phyloP scores from a whole-genome alignment of 2,888 invertebrate species.

The Macaria liturata region DNA sequence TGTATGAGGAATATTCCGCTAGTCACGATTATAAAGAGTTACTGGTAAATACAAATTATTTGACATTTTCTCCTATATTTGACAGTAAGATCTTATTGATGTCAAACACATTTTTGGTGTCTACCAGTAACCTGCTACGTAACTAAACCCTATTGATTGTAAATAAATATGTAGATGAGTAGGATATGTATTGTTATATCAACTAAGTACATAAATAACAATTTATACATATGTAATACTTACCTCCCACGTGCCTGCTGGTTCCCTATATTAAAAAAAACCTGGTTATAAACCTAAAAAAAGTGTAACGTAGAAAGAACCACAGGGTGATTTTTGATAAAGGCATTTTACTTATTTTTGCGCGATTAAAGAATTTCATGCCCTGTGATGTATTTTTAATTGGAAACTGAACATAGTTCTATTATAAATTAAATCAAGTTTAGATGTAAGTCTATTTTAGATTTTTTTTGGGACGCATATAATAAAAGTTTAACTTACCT shows the following conservation, averaged over 20 bases:
- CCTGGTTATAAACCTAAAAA: conserved; percentile 17
- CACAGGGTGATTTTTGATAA: conserved; percentile 19
- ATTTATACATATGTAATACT: too few species aligned
- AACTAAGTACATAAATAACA: too few species aligned
- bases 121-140: too few species aligned
- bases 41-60: too few species aligned
- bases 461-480: too few species aligned
- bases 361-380: conserved; percentile 14
- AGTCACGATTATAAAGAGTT: too few species aligned
- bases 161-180: conserved; percentile 1
- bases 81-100: too few species aligned
- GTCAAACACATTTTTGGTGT: too few species aligned
- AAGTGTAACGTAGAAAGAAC: not conserved
- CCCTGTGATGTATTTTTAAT: conserved; percentile 26
- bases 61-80: too few species aligned
- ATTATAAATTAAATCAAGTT: conserved; percentile 1
- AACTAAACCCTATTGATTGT: not conserved
- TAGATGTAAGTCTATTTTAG: conserved; percentile 12
- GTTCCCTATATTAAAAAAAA: conserved; percentile 5
- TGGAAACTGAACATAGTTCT: conserved; percentile 25
- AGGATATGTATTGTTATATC: too few species aligned
- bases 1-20: too few species aligned
- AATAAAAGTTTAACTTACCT: too few species aligned
- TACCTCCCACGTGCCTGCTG: conserved; percentile 1
- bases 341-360: conserved; percentile 7